Percentiles rank a stretch among this genome's conserved stretches.
These are phyloP conservation scores for Tringa solitaria DNA, from an alignment of 2,113 vertebrate species.

Conservation along the genomic window DNA sequence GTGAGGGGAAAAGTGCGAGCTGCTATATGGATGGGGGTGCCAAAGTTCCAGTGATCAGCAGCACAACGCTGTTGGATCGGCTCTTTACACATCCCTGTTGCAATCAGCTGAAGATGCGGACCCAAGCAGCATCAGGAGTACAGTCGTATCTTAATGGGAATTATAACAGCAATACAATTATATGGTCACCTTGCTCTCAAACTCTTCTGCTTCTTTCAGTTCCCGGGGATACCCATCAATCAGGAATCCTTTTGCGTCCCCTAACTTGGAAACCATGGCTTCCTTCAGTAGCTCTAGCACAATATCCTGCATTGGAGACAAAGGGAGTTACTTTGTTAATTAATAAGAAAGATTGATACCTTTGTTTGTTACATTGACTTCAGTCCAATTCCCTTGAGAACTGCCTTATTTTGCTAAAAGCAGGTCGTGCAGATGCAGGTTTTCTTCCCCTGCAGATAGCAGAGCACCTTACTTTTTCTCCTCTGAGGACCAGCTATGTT, in stretches of 20 bases:
- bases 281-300: slow-evolving; percentile 87
- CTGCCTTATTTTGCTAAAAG: background rate
- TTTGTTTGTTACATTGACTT: background rate
- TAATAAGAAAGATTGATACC: background rate
- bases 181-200: slow-evolving; percentile 83
- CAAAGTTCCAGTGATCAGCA: background rate
- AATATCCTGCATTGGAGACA: slow-evolving; percentile 72
- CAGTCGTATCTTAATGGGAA: background rate
- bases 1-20: background rate
- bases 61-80: background rate
- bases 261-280: slow-evolving; percentile 72
- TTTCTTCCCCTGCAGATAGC: background rate
- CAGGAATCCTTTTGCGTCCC: slow-evolving; percentile 81
- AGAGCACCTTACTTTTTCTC: background rate
- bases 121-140: background rate
- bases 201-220: slow-evolving; percentile 83
- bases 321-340: background rate
- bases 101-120: background rate
- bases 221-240: slow-evolving; percentile 87
- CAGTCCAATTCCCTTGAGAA: background rate
- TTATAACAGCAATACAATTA: background rate
- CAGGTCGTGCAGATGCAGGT: background rate
- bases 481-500: background rate
- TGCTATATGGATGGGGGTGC: background rate
- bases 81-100: rapidly evolving